Evolutionary conservation across 1,140 invertebrate genomes (phyloP).

Genomic region (Caerostris extrusa): DNA sequence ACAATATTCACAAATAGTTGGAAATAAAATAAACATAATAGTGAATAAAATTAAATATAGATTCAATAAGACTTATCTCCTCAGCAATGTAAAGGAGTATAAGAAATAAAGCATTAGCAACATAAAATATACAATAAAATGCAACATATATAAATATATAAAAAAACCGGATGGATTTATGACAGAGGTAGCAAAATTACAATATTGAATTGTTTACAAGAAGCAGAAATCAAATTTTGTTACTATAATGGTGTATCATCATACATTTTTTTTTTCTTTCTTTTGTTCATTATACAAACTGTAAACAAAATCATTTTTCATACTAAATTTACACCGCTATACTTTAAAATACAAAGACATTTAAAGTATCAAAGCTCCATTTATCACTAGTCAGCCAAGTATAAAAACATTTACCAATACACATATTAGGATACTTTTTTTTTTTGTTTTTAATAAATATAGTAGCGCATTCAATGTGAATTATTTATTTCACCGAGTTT

Average conservation of each 20-base stretch:
- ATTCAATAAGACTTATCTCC: background rate
- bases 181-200: background rate
- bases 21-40: background rate
- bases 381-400: slow-evolving; percentile 18
- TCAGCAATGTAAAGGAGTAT: background rate
- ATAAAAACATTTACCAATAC: background rate
- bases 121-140: background rate
- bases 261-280: background rate
- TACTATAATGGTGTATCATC: background rate
- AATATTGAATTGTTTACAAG: background rate
- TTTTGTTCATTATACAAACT: background rate
- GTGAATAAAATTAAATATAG: background rate
- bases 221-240: background rate
- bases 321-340: background rate
- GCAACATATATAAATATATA: slow-evolving; percentile 17
- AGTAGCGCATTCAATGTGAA: too few species aligned
- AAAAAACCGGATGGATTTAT: background rate
- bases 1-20: background rate
- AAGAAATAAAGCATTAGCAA: background rate
- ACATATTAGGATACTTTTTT: background rate
- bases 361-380: slow-evolving; percentile 19
- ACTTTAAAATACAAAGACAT: background rate
- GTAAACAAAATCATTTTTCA: background rate
- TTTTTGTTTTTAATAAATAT: background rate
- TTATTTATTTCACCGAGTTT: too few species aligned